These are phyloP conservation scores for Enchytraeus crypticus DNA, from an alignment of 2,888 invertebrate genomes.

Conservation along the genomic window DNA sequence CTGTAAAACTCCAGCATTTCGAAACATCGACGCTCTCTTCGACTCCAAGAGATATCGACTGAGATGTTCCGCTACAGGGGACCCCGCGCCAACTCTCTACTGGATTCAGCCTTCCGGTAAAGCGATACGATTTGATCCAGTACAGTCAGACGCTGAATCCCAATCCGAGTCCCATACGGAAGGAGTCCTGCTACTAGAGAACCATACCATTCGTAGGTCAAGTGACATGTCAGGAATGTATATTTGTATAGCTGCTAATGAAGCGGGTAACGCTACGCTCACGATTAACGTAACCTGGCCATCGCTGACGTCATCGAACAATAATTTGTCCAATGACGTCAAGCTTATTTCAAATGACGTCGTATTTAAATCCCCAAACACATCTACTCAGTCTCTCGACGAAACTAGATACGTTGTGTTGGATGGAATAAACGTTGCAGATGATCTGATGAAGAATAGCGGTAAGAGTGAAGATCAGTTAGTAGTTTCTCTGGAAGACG, in stretches of 20 bases:
- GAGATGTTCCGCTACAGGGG: constrained; percentile 42
- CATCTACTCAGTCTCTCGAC: background rate
- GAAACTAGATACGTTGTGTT: background rate
- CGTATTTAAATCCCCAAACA: background rate
- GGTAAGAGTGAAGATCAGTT: background rate
- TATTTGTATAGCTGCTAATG: constrained; percentile 44
- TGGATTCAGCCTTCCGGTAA: constrained; percentile 44
- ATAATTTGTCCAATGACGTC: background rate
- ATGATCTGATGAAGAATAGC: background rate
- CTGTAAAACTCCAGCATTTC: constrained; percentile 42
- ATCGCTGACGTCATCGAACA: background rate
- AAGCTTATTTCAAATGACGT: background rate
- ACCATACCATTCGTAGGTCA: constrained; percentile 12
- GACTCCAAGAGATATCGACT: constrained; percentile 36
- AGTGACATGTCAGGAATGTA: constrained; percentile 31
- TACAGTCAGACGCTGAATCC: constrained; percentile 32
- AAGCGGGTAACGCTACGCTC: constrained; percentile 45
- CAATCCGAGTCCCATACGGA: constrained; percentile 27
- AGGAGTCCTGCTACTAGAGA: constrained; percentile 30
- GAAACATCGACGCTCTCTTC: constrained; percentile 42
- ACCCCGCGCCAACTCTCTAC: constrained; percentile 42
- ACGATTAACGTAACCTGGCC: constrained; percentile 46
- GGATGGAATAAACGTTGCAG: background rate
- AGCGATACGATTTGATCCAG: constrained; percentile 34
- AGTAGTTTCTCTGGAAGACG: background rate